Percentiles rank a stretch among this genome's conserved stretches.
Conservation (phyloP, 2,888 invertebrate genomes). For the Agonopterix arenella region DNA sequence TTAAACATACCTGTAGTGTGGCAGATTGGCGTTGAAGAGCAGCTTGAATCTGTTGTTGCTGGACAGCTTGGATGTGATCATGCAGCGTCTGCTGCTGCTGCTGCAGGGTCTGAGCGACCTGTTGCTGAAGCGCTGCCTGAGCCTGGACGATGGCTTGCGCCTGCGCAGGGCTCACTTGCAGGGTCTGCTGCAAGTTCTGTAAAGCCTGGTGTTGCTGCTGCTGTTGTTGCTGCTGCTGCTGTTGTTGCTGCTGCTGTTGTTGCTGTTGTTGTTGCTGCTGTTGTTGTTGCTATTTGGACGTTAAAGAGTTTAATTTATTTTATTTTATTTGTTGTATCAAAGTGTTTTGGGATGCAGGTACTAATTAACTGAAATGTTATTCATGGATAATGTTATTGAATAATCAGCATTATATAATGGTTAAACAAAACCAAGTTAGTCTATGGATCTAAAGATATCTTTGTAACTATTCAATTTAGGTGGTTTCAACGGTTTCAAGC, state of each 20-base stretch:
- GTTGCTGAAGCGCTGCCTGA: constrained; percentile 63
- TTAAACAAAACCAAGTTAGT: too few species aligned
- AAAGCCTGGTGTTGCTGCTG: constrained; percentile 37
- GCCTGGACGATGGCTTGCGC: constrained; percentile 66
- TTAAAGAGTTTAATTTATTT: too few species aligned
- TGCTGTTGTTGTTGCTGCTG: constrained; percentile 37
- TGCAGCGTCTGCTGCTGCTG: constrained; percentile 66
- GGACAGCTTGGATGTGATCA: constrained; percentile 65
- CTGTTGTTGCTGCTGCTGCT: constrained; percentile 35
- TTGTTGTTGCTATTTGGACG: constrained; percentile 29
- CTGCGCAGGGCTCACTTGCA: constrained; percentile 66
- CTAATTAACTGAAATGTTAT: too few species aligned
- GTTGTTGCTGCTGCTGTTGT: constrained; percentile 36
- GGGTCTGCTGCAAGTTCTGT: constrained; percentile 53
- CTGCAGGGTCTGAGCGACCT: constrained; percentile 63
- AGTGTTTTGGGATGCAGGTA: too few species aligned
- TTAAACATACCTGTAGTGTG: constrained; percentile 53
- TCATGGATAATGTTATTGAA: too few species aligned
- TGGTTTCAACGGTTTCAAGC: too few species aligned
- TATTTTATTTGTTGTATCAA: too few species aligned
- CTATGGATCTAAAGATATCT: too few species aligned
- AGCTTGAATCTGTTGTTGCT: constrained; percentile 69
- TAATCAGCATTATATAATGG: too few species aligned
- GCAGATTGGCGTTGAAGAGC: constrained; percentile 66
- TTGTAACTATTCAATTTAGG: too few species aligned